Base-by-base conservation (phyloP, 2,888 invertebrate species). In the Eristalis pertinax region DNA sequence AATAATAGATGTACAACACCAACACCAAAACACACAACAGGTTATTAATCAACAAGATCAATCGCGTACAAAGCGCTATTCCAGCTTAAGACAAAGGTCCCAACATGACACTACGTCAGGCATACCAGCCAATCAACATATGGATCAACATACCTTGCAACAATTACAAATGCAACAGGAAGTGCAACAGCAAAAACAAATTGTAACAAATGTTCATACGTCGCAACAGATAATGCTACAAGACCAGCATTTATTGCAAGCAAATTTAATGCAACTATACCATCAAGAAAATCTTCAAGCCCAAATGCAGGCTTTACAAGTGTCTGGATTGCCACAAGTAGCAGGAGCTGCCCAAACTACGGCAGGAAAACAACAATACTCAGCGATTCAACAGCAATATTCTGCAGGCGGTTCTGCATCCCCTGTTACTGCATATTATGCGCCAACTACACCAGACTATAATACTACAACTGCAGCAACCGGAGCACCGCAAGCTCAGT, bases 11-110 rank as follows among this genome's bases (percentile, higher is more conserved):
- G 70, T 89, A 60, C 87, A 88, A 38, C 90, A 86, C 35, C 89
- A 90, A 15, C 83, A 85, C 15, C 86, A 78, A n/a, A 84, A 89
- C 13, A 89, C 90, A 58, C 86, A 89, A 60, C 93, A 93, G 13
- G 87, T 68, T 88, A 90, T 82, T 90, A 91, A 74, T 56, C 92
- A 93, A 85, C 93, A 94, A 89, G 91, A 92, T 63, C 92, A 91
- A 83, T 92, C 92, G 26, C 93, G 95, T 88, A 95, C 95, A 10
- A 96, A 96, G 90, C 94, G 96, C 29, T 96, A 96, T 91, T 96
- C 96, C 3, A 95, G 95, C 79, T 94, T 96, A 89, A 93, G 92
- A 38, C 90, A 89, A 74, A 79, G 83, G 24, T 90, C 91, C 4
- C 93, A 92, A 78, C 93, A 92, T 70, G 92, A 92, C 77, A 90